Conservation (phyloP, 2,113 vertebrate genomes). For the Calidris pugnax region DNA sequence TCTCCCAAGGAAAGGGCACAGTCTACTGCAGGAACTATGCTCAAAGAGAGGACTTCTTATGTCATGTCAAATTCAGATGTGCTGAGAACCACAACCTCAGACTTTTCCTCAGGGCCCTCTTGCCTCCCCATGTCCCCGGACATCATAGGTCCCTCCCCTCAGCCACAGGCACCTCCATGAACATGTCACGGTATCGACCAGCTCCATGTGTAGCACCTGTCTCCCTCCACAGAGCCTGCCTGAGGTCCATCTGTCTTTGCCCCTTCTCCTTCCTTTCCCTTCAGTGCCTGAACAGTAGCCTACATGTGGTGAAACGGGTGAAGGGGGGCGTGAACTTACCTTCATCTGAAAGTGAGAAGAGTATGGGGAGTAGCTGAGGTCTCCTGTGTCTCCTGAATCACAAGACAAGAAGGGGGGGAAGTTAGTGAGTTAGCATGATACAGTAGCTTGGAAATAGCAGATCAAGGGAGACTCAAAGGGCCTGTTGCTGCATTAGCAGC, state of each 20-base stretch:
- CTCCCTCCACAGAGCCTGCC: neutral
- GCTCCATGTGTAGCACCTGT: neutral
- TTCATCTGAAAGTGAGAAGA: slow-evolving; percentile 75
- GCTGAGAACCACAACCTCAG: neutral
- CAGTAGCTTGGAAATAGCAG: neutral
- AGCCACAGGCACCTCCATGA: neutral
- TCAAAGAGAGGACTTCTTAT: neutral
- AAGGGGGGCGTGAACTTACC: slow-evolving; percentile 45
- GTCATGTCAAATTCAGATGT: neutral
- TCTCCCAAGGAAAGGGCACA: neutral
- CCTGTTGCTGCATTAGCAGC: neutral
- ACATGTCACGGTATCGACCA: fast-evolving
- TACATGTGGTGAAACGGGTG: neutral
- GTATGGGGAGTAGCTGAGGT: slow-evolving; percentile 35
- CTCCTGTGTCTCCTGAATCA: slow-evolving; percentile 7
- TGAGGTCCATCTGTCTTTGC: neutral
- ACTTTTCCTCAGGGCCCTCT: neutral
- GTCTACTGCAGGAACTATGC: neutral
- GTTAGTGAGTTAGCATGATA: neutral
- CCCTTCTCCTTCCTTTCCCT: neutral
- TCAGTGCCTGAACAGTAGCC: neutral
- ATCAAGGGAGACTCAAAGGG: neutral
- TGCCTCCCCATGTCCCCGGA: neutral
- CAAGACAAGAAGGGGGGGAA: neutral
- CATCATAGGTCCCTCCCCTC: neutral